A percentile compares a stretch with the other conserved stretches of the same genome.
Evolutionary conservation across 2,888 invertebrate genomes (phyloP).

Genomic region (Nomada goodeniana): DNA sequence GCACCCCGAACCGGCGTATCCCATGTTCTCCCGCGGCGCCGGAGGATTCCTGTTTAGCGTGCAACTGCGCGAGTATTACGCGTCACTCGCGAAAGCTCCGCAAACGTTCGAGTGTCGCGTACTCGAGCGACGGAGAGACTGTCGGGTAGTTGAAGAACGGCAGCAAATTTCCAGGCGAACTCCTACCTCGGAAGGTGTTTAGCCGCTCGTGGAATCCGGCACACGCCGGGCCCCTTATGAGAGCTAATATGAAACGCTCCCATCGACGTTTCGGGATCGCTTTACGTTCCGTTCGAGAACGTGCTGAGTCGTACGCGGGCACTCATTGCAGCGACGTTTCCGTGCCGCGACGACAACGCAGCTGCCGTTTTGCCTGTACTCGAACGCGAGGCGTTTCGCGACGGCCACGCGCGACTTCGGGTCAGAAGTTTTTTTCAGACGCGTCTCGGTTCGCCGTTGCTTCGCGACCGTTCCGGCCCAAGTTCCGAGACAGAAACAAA

Average conservation of each 20-base stretch:
- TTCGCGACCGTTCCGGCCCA: background rate
- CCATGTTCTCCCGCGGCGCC: constrained; percentile 34
- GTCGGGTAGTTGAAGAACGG: constrained; percentile 39
- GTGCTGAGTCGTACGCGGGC: no score
- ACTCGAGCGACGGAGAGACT: constrained; percentile 21
- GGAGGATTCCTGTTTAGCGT: background rate
- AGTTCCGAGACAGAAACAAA: constrained; percentile 54
- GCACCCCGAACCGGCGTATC: constrained; percentile 31
- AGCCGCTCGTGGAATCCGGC: background rate
- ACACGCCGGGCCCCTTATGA: background rate
- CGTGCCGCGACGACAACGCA: no score
- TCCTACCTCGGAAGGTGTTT: constrained; percentile 29
- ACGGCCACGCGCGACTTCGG: constrained; percentile 24
- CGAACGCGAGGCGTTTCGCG: constrained; percentile 9
- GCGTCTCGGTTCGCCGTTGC: constrained; percentile 41
- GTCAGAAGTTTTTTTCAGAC: constrained; percentile 20
- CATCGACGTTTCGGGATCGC: constrained; percentile 5
- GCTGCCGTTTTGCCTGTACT: constrained; percentile 39
- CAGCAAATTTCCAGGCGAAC: constrained; percentile 49
- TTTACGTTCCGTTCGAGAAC: no score
- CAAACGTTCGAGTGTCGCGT: constrained; percentile 31
- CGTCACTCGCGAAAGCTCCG: constrained; percentile 29
- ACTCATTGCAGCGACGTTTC: no score
- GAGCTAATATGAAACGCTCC: background rate
- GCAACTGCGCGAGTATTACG: constrained; percentile 37